These are phyloP conservation scores for Heterocephalus glaber DNA, from an alignment of 2,113 vertebrate genomes.

Conservation along the genomic window DNA sequence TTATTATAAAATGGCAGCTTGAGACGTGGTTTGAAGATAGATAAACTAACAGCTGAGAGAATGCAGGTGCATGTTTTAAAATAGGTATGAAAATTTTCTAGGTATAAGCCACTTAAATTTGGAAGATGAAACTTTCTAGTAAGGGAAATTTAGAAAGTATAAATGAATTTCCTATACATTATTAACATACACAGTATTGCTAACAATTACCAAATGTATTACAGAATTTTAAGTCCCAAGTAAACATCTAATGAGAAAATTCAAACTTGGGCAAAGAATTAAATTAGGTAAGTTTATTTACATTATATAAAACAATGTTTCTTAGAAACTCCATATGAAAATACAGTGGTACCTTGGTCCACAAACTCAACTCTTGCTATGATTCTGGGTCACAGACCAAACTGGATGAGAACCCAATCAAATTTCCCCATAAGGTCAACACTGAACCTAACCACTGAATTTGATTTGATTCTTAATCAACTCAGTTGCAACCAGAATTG, in stretches of 20 bases:
- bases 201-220: not conserved
- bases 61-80: not conserved
- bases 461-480: not conserved
- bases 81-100: slow-evolving; percentile 21
- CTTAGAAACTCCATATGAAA: not conserved
- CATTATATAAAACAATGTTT: not conserved
- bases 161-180: not conserved
- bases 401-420: not conserved
- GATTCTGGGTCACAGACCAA: not conserved
- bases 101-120: not conserved
- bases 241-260: slow-evolving; percentile 15
- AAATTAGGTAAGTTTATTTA: not conserved
- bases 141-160: slow-evolving; percentile 31
- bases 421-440: not conserved
- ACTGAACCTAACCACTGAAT: not conserved
- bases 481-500: not conserved
- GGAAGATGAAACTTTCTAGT: slow-evolving; percentile 56
- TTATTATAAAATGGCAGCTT: slow-evolving; percentile 58
- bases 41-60: slow-evolving; percentile 60
- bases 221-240: not conserved
- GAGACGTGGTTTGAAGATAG: slow-evolving; percentile 62
- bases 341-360: not conserved
- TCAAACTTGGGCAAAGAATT: not conserved
- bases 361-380: not conserved
- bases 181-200: not conserved